Evolutionary conservation across 1,140 invertebrate genomes (phyloP), one percentile per base, ranked within the genome.

Genomic region (Dreissena polymorpha): DNA sequence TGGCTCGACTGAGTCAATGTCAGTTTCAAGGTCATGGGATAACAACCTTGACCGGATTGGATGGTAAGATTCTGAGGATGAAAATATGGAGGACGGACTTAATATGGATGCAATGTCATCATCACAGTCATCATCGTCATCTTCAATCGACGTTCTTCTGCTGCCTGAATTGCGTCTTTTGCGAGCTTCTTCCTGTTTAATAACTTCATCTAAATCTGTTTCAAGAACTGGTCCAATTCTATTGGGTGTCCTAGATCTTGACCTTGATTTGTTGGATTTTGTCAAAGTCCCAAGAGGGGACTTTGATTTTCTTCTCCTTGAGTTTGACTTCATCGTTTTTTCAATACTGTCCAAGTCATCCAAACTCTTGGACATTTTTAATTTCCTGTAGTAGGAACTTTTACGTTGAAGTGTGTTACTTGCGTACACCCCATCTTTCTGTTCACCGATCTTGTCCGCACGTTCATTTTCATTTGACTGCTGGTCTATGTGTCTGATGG

Each of bases 401-500:
- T 39, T 39, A 8, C 39, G 2, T 39, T 39, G 16, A 60, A 29
- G 18, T 70, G 50, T 53, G 51, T 39, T n/a, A n/a, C 14, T 18
- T 21, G 8, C 39, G 8, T 39, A 39, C 8, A 8, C 63, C 23
- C 60, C 53, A 13, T 49, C 53, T 50, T 65, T 49, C 65, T 81
- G 23, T 10, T 68, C 71, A 67, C n/a, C 21, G n/a, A 27, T 23
- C 18, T 74, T 70, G 53, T 60, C 71, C 67, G 69, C 57, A 27
- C 0, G 0, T 39, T 25, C 13, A 51, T 57, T 16, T 13, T 7
- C 12, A 3, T n/a, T 50, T 18, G 57, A n/a, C 65, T 73, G 13
- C 16, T 67, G 29, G 23, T 57, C 72, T n/a, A 84, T 73, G 16
- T 64, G 76, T 65, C 84, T 84, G 3, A 86, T 88, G 5, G 90